Base-by-base conservation (phyloP, 2,113 vertebrate species). In the Hepsetus odoe region DNA sequence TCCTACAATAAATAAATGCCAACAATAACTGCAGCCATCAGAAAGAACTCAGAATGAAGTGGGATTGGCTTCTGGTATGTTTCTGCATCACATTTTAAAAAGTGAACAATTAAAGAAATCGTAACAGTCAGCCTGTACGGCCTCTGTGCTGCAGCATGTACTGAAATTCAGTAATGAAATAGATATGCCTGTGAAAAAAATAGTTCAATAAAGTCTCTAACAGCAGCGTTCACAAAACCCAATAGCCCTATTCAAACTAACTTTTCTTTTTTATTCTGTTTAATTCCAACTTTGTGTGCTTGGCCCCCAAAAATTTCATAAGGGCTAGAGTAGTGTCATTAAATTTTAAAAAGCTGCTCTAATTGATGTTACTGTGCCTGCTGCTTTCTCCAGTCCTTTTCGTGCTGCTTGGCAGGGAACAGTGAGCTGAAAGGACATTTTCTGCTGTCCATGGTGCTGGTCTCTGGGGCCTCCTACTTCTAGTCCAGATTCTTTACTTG, bases 381-480 rank as follows among this genome's bases (percentile, higher is more conserved):
- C 53, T 72, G 53, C 9, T 40, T 74, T 13, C 65, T 65, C 56
- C 20, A 56, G 30, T 72, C 30, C 16, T 83, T 74, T 78, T 51
- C n/a, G 8, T 49, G 72, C 72, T 33, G 73, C 20, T 12, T 9
- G 58, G 35, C 68, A 79, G 32, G 67, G 71, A 59, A 32, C 62
- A 65, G 35, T 55, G 68, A 83, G 73, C 65, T 58, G 71, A 77
- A 75, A 33, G 75, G 68, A 58, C 74, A 73, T 69, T 77, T 80
- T 79, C 73, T 49, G 18, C 62, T 66, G 68, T 79, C 76, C 56
- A 53, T 33, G 5, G 46, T 53, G 67, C 53, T 55, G 6, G 28
- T 42, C 82, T 59, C 83, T 55, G 55, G 62, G 62, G 72, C 28
- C 66, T 35, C 71, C 44, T 38, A 18, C 49, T 74, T 74, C 35